Base-by-base conservation (phyloP, 1,140 invertebrate species). In the Eumeta japonica region DNA sequence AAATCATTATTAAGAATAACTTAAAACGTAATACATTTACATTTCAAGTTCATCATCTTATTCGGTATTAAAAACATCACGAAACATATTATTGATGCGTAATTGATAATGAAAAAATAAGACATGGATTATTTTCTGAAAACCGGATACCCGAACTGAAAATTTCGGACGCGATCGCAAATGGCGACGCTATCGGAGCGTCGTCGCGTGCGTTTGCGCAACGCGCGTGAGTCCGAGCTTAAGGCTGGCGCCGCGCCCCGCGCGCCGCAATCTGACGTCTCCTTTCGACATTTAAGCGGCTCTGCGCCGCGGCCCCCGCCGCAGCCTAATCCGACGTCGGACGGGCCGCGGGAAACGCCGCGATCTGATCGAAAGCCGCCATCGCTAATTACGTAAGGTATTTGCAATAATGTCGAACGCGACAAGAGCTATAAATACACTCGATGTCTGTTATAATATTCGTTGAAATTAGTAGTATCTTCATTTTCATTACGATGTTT, bases 181-280 rank as follows among this genome's bases (percentile, higher is more conserved):
- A 28, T 24, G 18, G 28, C 33, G 30, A 33, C 41, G 35, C 29
- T 36, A 17, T 10, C 17, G 18, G 34, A 32, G 29, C 29, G n/a
- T n/a, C n/a, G n/a, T n/a, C 12, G 4, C 12, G 29, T 16, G n/a
- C 34, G 10, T 32, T 42, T 43, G 36, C 31, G 41, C 32, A 43
- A 43, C 17, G 14, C 11, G 33, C 41, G 37, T 43, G 37, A 39
- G 13, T 11, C 18, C 10, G 5, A 31, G 20, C 24, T 43, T 33
- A 33, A 4, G 16, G 7, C 16, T 10, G n/a, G 9, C 13, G 10
- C 13, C 28, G 7, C 4, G 10, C 62, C 58, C 62, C 68, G 58
- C 56, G 58, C 62, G 58, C 65, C 62, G 62, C 66, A 68, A 73
- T 73, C 70, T 67, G 70, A 74, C 70, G 62, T 74, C 71, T 74